A percentile compares a stretch with the other conserved stretches of the same genome.
Conservation (phyloP, 2,797 vertebrate genomes). For the Galaxias olidus region DNA sequence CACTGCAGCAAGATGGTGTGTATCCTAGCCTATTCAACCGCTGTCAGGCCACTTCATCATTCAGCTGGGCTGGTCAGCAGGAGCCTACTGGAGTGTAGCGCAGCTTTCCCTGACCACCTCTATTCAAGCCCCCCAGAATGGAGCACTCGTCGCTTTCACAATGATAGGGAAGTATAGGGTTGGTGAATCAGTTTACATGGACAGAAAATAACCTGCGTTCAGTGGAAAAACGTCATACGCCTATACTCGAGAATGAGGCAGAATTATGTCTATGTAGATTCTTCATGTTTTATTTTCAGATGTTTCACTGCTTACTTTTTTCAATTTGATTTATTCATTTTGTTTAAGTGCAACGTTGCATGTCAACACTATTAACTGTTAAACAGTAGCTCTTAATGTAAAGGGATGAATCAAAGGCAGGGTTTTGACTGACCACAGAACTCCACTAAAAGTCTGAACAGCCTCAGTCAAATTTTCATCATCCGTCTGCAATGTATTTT, state of each 20-base stretch:
- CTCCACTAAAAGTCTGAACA: no score
- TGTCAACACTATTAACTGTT: no score
- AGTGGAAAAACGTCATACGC: constrained; percentile 26
- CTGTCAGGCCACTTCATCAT: constrained; percentile 69
- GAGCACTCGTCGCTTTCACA: constrained; percentile 10
- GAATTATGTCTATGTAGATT: no score
- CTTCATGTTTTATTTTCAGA: no score
- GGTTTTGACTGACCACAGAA: no score
- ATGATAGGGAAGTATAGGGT: constrained; percentile 42
- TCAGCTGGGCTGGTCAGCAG: constrained; percentile 52
- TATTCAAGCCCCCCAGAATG: neutral
- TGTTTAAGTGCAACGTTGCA: no score
- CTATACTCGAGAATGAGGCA: no score
- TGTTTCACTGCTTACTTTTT: constrained; percentile 26
- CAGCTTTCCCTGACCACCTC: constrained; percentile 42
- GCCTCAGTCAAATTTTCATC: no score
- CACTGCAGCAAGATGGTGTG: constrained; percentile 57
- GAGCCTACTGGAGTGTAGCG: constrained; percentile 34
- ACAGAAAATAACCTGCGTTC: constrained; percentile 29
- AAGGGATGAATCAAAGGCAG: no score
- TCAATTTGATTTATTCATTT: neutral
- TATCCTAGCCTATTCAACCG: constrained; percentile 49
- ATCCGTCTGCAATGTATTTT: no score
- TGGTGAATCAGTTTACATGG: constrained; percentile 22
- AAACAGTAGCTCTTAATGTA: no score